A percentile compares a stretch with the other conserved stretches of the same genome.
Evolutionary conservation across 1,140 invertebrate species (phyloP).

Genomic region (Aethina tumida): DNA sequence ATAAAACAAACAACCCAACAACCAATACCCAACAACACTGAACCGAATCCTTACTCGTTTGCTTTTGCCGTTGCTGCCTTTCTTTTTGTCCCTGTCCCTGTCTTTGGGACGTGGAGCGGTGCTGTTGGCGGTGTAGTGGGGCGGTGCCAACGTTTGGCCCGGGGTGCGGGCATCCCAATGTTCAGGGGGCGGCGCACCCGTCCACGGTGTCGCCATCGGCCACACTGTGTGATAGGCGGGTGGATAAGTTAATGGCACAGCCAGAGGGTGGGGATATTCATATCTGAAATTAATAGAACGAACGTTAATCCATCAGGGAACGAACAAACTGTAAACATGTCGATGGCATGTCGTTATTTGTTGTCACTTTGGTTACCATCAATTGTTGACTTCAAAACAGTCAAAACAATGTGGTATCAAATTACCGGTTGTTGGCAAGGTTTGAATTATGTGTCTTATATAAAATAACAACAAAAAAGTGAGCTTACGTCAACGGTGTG

Average conservation of each 20-base stretch:
- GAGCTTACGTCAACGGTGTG: conserved; percentile 27
- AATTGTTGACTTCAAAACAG: no score
- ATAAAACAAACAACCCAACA: no score
- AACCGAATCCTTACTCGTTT: conserved; percentile 35
- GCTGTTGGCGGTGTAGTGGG: conserved; percentile 10
- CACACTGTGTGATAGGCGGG: conserved; percentile 23
- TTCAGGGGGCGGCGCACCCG: conserved; percentile 20
- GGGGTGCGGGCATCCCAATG: conserved; percentile 22
- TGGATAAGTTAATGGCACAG: conserved; percentile 22
- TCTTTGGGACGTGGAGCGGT: conserved; percentile 14
- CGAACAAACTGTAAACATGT: no score
- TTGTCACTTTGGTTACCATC: no score
- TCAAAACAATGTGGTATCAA: no score
- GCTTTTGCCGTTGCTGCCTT: conserved; percentile 12
- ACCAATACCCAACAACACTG: no score
- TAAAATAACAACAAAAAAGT: no score
- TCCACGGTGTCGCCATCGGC: conserved; percentile 21
- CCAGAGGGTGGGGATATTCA: conserved; percentile 14
- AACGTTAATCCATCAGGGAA: no score
- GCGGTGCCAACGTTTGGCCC: conserved; percentile 9
- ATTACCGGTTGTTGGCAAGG: no score
- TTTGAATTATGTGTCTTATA: no score
- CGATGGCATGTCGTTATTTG: no score
- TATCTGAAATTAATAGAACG: conserved; percentile 11
- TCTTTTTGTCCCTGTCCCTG: conserved; percentile 21